Evolutionary conservation across 2,797 vertebrate genomes (phyloP).

Genomic region (Siniperca scherzeri): DNA sequence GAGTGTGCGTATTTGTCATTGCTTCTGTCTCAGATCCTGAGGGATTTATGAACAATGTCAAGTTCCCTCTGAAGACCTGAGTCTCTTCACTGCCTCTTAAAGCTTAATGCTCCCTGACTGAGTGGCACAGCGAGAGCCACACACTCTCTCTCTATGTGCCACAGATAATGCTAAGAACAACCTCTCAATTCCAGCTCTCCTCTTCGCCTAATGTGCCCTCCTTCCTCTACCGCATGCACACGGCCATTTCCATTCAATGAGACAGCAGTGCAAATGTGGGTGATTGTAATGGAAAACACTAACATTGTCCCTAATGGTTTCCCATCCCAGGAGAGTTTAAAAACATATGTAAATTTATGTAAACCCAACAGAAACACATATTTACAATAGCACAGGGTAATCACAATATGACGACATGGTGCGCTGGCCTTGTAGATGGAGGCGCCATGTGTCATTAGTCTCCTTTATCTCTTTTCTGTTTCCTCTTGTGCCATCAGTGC

Average conservation of each 20-base stretch:
- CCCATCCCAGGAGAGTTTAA: constrained; percentile 76
- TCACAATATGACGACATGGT: constrained; percentile 87
- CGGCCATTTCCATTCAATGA: constrained; percentile 70
- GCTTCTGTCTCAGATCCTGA: constrained; percentile 70
- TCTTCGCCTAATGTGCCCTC: constrained; percentile 74
- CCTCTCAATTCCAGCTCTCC: constrained; percentile 83
- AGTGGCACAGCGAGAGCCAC: constrained; percentile 81
- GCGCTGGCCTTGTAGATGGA: constrained; percentile 87
- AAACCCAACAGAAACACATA: constrained; percentile 86
- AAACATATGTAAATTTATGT: constrained; percentile 84
- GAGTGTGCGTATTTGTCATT: constrained; percentile 40
- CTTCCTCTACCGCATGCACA: constrained; percentile 58
- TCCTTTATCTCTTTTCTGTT: constrained; percentile 83
- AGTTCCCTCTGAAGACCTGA: constrained; percentile 84
- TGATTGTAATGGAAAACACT: constrained; percentile 75
- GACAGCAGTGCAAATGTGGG: constrained; percentile 49
- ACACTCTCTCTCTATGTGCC: constrained; percentile 77
- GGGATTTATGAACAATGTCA: constrained; percentile 85
- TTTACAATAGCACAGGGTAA: constrained; percentile 87
- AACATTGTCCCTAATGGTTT: constrained; percentile 80
- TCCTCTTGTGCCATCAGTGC: constrained; percentile 82
- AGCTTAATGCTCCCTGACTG: constrained; percentile 85
- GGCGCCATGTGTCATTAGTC: constrained; percentile 93
- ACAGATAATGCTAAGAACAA: constrained; percentile 83
- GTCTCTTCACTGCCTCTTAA: constrained; percentile 84